Evolutionary conservation across 2,888 invertebrate species (phyloP), one percentile per base, ranked within the genome.

Genomic region (Thereva unica): DNA sequence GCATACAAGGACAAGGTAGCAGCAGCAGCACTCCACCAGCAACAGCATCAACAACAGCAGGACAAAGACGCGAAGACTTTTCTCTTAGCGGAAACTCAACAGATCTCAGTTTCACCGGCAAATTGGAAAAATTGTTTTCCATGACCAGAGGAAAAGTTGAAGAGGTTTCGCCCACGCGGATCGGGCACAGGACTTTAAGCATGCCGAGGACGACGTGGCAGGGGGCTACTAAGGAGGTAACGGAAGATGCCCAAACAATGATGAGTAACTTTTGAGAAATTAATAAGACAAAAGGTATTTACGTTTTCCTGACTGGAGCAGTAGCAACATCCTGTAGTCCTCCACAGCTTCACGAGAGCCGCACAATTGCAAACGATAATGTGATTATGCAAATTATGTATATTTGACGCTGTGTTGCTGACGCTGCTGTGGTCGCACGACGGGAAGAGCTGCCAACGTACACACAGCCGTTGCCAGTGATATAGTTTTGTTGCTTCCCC

Each of bases 221-320:
- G 23, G 23, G 23, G 23, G 23, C 23, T 23, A 23, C 23, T 23
- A 23, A 23, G 23, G 23, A 23, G 23, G 23, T 23, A 23, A 23
- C 23, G 23, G 23, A 23, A 23, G 23, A 23, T 23, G 1, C 23
- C 23, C 23, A 23, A 23, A 23, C 23, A 23, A 23, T 23, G 23
- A 23, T 23, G 23, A 23, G 23, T 44, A 23, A 59, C 57, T 37
- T 38, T 47, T 47, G 37, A 37, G 37, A 47, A 59, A 59, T 59
- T 59, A 59, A 47, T 47, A 59, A 47, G 47, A 59, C 57, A 59
- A 59, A 59, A 59, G 57, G 57, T 59, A 59, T 59, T 59, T 59
- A 47, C 38, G 57, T 12, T 59, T 59, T 41, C 57, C 41, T 35
- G n/a, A 12, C 47, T 37, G 38, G 10, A 35, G 37, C 37, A 47